A percentile compares a stretch with the other conserved stretches of the same genome.
phyloP scores from a whole-genome alignment of 2,113 vertebrate species.

The Solenodon paradoxus region DNA sequence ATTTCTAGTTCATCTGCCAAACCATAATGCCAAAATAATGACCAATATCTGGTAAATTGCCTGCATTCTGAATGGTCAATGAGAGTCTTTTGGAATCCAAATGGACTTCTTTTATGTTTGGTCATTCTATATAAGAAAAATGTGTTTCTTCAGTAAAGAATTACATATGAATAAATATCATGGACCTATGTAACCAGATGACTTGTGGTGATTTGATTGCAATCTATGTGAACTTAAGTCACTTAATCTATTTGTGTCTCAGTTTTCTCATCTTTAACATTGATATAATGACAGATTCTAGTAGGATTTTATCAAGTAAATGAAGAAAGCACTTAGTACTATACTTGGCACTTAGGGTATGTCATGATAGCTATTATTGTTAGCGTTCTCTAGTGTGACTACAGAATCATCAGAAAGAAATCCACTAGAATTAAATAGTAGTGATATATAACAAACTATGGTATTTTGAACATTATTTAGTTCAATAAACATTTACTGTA shows the following conservation, averaged over 20 bases:
- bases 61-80: neutral
- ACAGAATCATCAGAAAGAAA: neutral
- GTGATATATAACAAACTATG: neutral
- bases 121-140: neutral
- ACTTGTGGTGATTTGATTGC: neutral
- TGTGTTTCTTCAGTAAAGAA: neutral
- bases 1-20: neutral
- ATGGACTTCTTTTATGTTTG: neutral
- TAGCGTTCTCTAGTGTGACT: neutral
- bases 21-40: neutral
- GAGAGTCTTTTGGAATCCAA: neutral
- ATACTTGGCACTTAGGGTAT: neutral
- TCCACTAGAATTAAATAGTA: neutral
- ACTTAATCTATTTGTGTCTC: no score
- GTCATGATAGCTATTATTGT: neutral
- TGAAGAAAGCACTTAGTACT: neutral
- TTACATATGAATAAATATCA: neutral
- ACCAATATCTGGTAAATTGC: neutral
- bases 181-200: neutral
- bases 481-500: neutral
- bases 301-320: slow-evolving; percentile 7
- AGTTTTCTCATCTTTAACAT: no score
- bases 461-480: neutral
- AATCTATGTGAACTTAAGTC: neutral
- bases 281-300: no score